Evolutionary conservation across 1,140 invertebrate genomes (phyloP).

Genomic region (Lordiphosa mommai): DNA sequence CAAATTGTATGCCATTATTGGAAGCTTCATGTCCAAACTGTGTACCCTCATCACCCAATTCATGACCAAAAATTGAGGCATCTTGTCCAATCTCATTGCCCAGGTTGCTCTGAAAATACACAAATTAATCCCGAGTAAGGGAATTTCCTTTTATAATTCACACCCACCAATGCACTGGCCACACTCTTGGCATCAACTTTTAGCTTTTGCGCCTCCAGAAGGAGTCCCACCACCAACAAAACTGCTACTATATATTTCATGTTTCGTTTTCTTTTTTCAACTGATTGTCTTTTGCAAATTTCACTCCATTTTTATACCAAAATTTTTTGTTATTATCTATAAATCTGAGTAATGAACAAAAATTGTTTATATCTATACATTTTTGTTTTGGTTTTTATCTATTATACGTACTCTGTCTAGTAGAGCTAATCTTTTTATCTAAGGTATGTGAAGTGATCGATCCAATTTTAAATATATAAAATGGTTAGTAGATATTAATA

Average conservation of each 20-base stretch:
- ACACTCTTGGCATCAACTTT: slow-evolving; percentile 41
- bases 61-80: slow-evolving; percentile 24
- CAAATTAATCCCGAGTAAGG: too few relatives aligned
- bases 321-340: slow-evolving; percentile 1
- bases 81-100: slow-evolving; percentile 36
- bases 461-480: slow-evolving; percentile 22
- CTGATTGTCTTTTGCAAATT: slow-evolving; percentile 18
- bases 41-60: slow-evolving; percentile 23
- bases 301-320: slow-evolving; percentile 25
- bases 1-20: slow-evolving; percentile 18
- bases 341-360: slow-evolving; percentile 5
- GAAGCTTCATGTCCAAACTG: slow-evolving; percentile 12
- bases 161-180: slow-evolving; percentile 16
- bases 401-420: neutral
- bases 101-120: slow-evolving; percentile 17
- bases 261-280: slow-evolving; percentile 20
- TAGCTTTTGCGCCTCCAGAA: too few relatives aligned
- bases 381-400: neutral
- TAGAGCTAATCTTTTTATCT: slow-evolving; percentile 22
- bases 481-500: neutral
- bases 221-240: slow-evolving; percentile 26
- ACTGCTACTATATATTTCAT: slow-evolving; percentile 36
- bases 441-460: slow-evolving; percentile 22
- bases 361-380: slow-evolving; percentile 8
- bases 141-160: neutral